Percentiles rank a stretch among this genome's conserved stretches.
Evolutionary conservation across 30 jellyfish, hydroid and myxozoan genomes (phyloP).

Genomic region (Aurelia aurita complex sp. Pacific): DNA sequence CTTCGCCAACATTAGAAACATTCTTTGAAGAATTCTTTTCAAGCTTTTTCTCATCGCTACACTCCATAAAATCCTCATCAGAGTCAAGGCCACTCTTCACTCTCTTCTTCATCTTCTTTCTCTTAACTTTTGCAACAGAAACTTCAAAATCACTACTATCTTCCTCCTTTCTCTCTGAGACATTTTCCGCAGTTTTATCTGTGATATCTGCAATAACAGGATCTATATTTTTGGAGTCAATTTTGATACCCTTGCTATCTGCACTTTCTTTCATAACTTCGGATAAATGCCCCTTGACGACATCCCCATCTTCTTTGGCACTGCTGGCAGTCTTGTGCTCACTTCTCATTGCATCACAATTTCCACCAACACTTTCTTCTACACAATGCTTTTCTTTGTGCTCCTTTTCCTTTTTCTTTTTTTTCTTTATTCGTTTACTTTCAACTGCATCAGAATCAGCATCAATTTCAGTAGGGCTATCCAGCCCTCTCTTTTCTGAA

Average conservation of each 20-base stretch:
- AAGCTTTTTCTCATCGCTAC: not conserved
- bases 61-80: not conserved
- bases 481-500: not conserved
- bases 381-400: not conserved
- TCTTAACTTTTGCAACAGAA: not conserved
- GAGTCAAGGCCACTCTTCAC: not conserved
- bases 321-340: not conserved
- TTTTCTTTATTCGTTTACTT: not conserved
- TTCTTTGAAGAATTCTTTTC: no score
- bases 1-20: no score
- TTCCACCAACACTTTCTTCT: not conserved
- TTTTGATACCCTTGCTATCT: no score
- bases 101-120: not conserved
- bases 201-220: no score
- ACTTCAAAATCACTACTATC: not conserved
- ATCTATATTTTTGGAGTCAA: no score
- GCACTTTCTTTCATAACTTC: no score
- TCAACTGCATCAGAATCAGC: not conserved
- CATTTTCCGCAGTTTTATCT: not conserved
- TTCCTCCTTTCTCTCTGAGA: not conserved
- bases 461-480: not conserved
- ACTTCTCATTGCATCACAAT: not conserved
- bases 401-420: constrained; percentile 4
- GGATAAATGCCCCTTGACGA: not conserved
- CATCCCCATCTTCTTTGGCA: not conserved